These are phyloP conservation scores for Linnaemya vulpina DNA, from an alignment of 2,888 invertebrate species.

Conservation along the genomic window DNA sequence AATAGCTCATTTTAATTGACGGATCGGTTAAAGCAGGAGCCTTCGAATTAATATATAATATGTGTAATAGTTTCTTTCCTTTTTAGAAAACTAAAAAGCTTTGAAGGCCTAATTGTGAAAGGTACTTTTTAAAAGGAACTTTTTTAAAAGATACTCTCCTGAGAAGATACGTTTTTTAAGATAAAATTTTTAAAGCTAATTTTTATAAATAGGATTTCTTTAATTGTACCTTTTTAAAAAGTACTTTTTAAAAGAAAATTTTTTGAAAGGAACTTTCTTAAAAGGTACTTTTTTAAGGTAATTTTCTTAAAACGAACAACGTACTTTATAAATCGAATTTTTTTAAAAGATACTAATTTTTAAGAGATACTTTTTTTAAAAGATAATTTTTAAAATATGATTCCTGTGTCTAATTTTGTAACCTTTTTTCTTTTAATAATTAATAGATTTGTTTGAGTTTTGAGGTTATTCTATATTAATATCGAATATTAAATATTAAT, in stretches of 20 bases:
- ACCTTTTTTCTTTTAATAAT: too few relatives aligned
- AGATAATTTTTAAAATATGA: not conserved
- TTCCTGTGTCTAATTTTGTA: too few relatives aligned
- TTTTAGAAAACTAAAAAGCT: not conserved
- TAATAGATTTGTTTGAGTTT: too few relatives aligned
- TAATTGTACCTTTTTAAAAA: not conserved
- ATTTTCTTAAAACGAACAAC: too few relatives aligned
- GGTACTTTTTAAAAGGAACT: not conserved
- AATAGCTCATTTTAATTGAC: not conserved
- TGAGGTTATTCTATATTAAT: too few relatives aligned
- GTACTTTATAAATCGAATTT: not conserved
- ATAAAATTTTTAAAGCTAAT: too few relatives aligned
- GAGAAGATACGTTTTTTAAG: too few relatives aligned
- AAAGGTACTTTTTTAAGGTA: not conserved
- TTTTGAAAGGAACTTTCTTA: not conserved
- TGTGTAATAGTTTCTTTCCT: too few relatives aligned
- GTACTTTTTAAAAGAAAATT: not conserved
- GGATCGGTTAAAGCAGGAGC: not conserved
- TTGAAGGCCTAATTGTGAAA: too few relatives aligned
- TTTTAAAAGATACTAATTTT: not conserved
- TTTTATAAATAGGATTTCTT: too few relatives aligned
- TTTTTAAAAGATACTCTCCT: not conserved
- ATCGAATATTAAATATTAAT: too few relatives aligned
- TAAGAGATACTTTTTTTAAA: not conserved
- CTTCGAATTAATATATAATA: not conserved